phyloP scores from a whole-genome alignment of 2,797 vertebrate species.

The Pelodytes ibericus region DNA sequence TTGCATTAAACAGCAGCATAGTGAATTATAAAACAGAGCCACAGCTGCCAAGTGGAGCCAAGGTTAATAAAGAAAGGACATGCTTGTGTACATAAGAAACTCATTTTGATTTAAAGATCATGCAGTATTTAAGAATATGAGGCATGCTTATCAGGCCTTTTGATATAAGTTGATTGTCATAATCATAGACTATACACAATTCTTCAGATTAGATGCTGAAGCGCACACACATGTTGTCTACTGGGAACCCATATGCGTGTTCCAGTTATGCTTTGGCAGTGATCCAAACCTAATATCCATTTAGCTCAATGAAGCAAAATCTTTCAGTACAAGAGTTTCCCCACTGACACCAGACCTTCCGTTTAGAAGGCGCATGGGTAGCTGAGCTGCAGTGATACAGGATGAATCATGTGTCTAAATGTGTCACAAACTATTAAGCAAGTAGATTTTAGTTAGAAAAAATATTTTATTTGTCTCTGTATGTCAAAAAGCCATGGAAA shows the following conservation, averaged over 20 bases:
- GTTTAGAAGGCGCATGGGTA: conserved; percentile 8
- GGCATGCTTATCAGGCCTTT: not conserved
- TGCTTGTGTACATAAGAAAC: conserved; percentile 23
- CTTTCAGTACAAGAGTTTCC: conserved; percentile 5
- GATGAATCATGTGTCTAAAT: conserved; percentile 3
- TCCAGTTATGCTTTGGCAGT: conserved; percentile 26
- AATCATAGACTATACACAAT: conserved; percentile 18
- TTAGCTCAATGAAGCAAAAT: conserved; percentile 38
- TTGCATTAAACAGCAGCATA: conserved; percentile 2
- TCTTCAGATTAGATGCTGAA: not conserved
- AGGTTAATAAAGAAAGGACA: conserved; percentile 38
- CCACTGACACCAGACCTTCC: conserved; percentile 25
- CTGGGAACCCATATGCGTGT: conserved; percentile 10
- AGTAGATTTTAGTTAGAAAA: conserved; percentile 6
- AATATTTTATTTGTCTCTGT: not conserved
- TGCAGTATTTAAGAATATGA: conserved; percentile 21
- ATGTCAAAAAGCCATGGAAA: not conserved
- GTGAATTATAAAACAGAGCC: not conserved
- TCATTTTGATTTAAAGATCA: conserved; percentile 32
- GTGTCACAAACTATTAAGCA: conserved; percentile 8
- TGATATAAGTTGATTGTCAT: conserved; percentile 13
- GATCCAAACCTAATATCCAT: conserved; percentile 33
- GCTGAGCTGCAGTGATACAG: conserved; percentile 15
- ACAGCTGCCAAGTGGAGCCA: conserved; percentile 21
- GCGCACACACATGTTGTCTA: not conserved